Base-by-base conservation (phyloP, 2,113 vertebrate species). In the Misgurnus mizolepis region DNA sequence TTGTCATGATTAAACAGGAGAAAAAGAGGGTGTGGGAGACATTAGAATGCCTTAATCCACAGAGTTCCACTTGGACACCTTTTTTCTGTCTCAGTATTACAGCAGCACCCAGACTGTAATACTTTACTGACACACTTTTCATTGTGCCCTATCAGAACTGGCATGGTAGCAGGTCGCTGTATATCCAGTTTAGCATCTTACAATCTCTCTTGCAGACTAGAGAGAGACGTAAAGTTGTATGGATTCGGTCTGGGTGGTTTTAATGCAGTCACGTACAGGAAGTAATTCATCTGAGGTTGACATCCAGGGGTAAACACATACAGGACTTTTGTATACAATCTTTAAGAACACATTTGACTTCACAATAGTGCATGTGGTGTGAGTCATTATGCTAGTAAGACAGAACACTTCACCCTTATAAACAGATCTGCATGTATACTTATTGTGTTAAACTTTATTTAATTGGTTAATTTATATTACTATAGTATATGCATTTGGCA, bases 171-270 rank as follows among this genome's bases (percentile, higher is more conserved):
- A n/a, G 47, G 74, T 82, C 40, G 27, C 50, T 65, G 12, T 64
- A 55, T 67, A 70, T 27, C 65, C 34, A 67, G 14, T 76, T 45
- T 41, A 62, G 43, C 43, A 9, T 14, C 9, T 12, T 10, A 15
- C 53, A 12, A 43, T 67, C 45, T 78, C 79, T 82, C 77, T 62
- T 67, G 76, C 73, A 71, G 77, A 8, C 50, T 49, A 43, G 40
- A 71, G 41, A 61, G 45, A 41, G 17, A 15, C 64, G 78, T 15
- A 22, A 55, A 15, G 39, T 39, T 69, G 55, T 22, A 56, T 14
- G 11, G 62, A 74, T 78, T 72, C 71, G 6, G 61, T 69, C 76
- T 82, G 83, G 80, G 83, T 84, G 80, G 83, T 60, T 80, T 39
- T 22, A 43, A 47, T 73, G 78, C 47, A 69, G 50, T 22, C 47